phyloP scores from a whole-genome alignment of 2,888 invertebrate genomes.

The Drosophila longiperda region DNA sequence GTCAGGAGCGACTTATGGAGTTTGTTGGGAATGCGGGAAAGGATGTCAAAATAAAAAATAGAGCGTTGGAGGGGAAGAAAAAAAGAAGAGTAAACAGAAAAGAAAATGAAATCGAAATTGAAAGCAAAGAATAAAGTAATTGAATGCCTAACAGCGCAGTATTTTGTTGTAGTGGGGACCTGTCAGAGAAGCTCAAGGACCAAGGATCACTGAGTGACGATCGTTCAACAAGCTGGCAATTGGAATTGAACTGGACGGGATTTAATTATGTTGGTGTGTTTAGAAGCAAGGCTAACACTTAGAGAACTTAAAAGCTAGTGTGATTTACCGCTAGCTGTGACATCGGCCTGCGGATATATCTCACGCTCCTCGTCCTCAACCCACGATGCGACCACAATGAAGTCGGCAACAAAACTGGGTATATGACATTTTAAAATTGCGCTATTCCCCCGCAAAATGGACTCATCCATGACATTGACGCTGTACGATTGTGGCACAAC shows the following conservation, averaged over 20 bases:
- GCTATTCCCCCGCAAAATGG: slow-evolving; percentile 95
- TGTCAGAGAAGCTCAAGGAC: slow-evolving; percentile 43
- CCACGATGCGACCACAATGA: slow-evolving; percentile 94
- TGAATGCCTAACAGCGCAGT: slow-evolving; percentile 71
- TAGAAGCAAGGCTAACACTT: slow-evolving; percentile 83
- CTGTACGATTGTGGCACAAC: slow-evolving; percentile 96
- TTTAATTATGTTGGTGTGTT: slow-evolving; percentile 8
- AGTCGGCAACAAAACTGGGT: slow-evolving; percentile 96
- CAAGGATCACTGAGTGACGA: slow-evolving; percentile 27
- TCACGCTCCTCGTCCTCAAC: slow-evolving; percentile 91
- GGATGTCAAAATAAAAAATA: slow-evolving; percentile 44
- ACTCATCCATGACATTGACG: slow-evolving; percentile 96
- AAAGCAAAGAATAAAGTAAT: slow-evolving; percentile 44
- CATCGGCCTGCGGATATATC: slow-evolving; percentile 84
- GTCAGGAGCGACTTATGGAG: slow-evolving; percentile 87
- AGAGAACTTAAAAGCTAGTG: slow-evolving; percentile 84
- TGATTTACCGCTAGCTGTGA: slow-evolving; percentile 81
- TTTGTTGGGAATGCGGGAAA: slow-evolving; percentile 49
- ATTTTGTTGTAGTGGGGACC: slow-evolving; percentile 22
- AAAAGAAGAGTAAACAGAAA: slow-evolving; percentile 25
- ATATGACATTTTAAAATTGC: slow-evolving; percentile 97
- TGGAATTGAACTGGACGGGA: slow-evolving; percentile 44
- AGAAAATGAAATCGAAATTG: slow-evolving; percentile 43
- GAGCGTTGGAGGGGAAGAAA: slow-evolving; percentile 28
- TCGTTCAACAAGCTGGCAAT: slow-evolving; percentile 41